Percentiles rank a stretch among this genome's conserved stretches.
Evolutionary conservation across 2,113 vertebrate species (phyloP).

Genomic region (Brevimyrus niger): DNA sequence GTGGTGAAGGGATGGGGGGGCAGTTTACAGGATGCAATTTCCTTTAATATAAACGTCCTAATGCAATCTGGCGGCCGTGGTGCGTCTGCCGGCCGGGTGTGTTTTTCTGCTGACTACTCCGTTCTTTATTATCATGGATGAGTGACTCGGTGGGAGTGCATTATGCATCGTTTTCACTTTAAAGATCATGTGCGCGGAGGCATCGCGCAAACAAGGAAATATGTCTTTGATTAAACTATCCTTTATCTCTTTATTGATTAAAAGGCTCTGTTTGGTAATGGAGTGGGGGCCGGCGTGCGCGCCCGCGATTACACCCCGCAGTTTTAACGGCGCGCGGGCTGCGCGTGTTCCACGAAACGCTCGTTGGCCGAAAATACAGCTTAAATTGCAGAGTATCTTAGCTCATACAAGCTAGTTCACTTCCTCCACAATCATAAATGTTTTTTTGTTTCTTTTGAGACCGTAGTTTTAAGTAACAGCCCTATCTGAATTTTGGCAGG

Average conservation of each 20-base stretch:
- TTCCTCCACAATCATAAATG: not conserved
- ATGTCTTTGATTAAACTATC: constrained; percentile 66
- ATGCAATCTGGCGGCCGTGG: constrained; percentile 80
- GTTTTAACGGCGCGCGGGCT: not conserved
- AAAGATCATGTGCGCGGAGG: constrained; percentile 53
- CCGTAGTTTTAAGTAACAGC: not conserved
- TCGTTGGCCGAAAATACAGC: not conserved
- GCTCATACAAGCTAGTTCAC: not conserved
- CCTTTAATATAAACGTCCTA: constrained; percentile 85
- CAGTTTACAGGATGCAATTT: constrained; percentile 90
- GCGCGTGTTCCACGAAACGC: not conserved
- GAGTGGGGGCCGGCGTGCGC: constrained; percentile 34
- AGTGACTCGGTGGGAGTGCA: constrained; percentile 47
- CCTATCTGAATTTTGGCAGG: not conserved
- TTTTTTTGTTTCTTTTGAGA: not conserved
- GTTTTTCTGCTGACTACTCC: constrained; percentile 68
- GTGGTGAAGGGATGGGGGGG: constrained; percentile 46
- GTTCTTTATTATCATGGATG: constrained; percentile 62
- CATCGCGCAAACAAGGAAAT: constrained; percentile 58
- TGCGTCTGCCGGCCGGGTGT: constrained; percentile 61
- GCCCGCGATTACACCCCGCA: not conserved
- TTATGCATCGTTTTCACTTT: constrained; percentile 59
- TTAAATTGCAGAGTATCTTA: not conserved
- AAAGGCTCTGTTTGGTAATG: constrained; percentile 63
- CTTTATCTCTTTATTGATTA: constrained; percentile 73